These are phyloP conservation scores for Prunella himalayana DNA, from an alignment of 2,113 vertebrate genomes.

Conservation along the genomic window DNA sequence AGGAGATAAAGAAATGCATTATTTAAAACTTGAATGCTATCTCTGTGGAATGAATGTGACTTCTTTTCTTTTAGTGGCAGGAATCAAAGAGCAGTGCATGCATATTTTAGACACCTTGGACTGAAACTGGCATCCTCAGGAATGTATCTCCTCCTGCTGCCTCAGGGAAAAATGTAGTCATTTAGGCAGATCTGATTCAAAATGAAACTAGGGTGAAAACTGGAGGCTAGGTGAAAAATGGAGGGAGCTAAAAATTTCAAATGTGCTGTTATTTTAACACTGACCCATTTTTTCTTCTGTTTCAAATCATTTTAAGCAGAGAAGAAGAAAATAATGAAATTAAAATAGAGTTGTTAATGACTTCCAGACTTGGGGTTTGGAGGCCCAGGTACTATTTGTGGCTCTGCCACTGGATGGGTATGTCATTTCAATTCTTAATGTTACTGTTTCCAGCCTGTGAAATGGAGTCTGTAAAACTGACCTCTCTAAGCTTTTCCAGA, in stretches of 20 bases:
- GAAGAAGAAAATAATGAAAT: background rate
- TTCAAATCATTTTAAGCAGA: background rate
- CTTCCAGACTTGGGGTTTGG: background rate
- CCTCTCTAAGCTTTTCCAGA: background rate
- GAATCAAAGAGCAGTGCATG: background rate
- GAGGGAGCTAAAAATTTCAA: background rate
- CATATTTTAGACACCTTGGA: background rate
- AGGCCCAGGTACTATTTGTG: background rate
- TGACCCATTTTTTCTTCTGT: background rate
- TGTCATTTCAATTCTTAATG: background rate
- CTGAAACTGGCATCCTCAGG: background rate
- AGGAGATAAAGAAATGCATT: background rate
- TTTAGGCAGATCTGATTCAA: slow-evolving; percentile 1
- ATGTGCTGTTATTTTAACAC: background rate
- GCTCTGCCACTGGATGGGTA: background rate
- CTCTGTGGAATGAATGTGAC: background rate
- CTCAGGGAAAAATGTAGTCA: background rate
- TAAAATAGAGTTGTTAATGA: background rate
- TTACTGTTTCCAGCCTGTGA: background rate
- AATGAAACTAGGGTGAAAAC: slow-evolving; percentile 13
- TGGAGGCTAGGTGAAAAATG: slow-evolving; percentile 22
- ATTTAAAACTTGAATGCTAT: slow-evolving; percentile 15
- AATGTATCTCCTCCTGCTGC: background rate
- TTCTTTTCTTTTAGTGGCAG: background rate
- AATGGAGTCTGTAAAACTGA: background rate